Evolutionary conservation across 2,888 invertebrate species (phyloP).

Genomic region (Trichacis sp.): DNA sequence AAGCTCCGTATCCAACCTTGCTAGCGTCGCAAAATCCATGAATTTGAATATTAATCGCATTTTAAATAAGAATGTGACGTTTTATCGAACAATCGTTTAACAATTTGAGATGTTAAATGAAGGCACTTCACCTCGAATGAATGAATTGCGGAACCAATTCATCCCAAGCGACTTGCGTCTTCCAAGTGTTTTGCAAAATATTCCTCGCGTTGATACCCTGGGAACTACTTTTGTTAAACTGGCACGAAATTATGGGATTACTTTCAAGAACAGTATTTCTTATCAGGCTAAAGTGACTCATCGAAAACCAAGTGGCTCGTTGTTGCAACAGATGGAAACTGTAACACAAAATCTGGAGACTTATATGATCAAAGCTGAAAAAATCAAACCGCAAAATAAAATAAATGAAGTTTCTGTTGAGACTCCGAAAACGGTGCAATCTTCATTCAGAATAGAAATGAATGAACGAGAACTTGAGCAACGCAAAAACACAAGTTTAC

Average conservation of each 20-base stretch:
- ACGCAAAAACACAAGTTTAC: conserved; percentile 56
- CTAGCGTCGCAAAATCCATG: no score
- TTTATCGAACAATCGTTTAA: no score
- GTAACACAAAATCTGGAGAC: conserved; percentile 53
- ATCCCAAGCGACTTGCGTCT: no score
- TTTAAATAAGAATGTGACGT: no score
- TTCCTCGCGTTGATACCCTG: conserved; percentile 59
- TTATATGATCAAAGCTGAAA: conserved; percentile 51
- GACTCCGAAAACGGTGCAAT: conserved; percentile 43
- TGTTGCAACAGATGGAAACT: conserved; percentile 50
- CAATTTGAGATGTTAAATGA: no score
- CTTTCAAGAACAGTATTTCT: conserved; percentile 37
- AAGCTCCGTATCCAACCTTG: no score
- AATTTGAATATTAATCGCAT: no score
- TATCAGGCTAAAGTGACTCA: conserved; percentile 50
- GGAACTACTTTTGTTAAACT: conserved; percentile 59
- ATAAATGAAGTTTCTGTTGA: conserved; percentile 2
- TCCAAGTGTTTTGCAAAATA: conserved; percentile 25
- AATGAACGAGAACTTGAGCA: conserved; percentile 61
- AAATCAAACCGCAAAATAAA: conserved; percentile 3
- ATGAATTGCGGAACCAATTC: no score
- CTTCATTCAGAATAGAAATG: conserved; percentile 62
- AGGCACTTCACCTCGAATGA: no score
- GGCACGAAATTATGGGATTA: conserved; percentile 28
- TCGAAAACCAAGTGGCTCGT: conserved; percentile 54